Percentiles rank a stretch among this genome's conserved stretches.
phyloP scores from a whole-genome alignment of 2,888 invertebrate species.

The Conchocele bisecta region DNA sequence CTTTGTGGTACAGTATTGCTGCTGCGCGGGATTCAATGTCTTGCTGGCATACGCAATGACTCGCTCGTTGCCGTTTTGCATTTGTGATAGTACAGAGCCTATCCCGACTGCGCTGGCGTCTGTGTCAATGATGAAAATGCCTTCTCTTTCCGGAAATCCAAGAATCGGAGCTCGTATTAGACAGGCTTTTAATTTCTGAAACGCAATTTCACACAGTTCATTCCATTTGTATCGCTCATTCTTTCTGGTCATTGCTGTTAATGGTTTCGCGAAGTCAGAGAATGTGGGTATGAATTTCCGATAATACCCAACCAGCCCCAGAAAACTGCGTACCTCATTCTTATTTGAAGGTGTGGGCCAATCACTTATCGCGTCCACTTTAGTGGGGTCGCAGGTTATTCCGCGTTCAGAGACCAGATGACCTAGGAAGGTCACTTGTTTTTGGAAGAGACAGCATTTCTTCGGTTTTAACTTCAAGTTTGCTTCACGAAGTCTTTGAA shows the following conservation, averaged over 20 bases:
- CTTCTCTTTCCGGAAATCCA: conserved; percentile 1
- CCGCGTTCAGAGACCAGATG: conserved; percentile 15
- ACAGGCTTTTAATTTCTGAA: conserved; percentile 5
- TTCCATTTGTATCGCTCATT: conserved; percentile 7
- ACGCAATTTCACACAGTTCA: conserved; percentile 6
- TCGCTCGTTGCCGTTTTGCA: conserved; percentile 26
- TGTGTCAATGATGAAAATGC: conserved; percentile 21
- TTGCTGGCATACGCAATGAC: conserved; percentile 29
- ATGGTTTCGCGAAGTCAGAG: neutral
- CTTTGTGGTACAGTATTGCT: conserved; percentile 32
- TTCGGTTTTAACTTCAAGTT: conserved; percentile 26
- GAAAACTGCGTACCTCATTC: conserved; percentile 7
- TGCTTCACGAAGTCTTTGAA: conserved; percentile 1
- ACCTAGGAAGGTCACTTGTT: conserved; percentile 14
- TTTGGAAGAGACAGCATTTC: conserved; percentile 22
- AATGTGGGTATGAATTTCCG: conserved; percentile 22
- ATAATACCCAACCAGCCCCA: conserved; percentile 21
- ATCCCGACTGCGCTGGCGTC: conserved; percentile 23
- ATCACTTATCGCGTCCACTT: conserved; percentile 6
- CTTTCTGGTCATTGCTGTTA: conserved; percentile 1
- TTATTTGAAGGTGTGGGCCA: conserved; percentile 7
- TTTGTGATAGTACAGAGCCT: conserved; percentile 21
- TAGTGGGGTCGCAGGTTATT: conserved; percentile 15
- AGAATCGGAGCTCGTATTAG: neutral
- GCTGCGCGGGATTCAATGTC: conserved; percentile 1